Evolutionary conservation across 2,113 vertebrate genomes (phyloP).

Genomic region (Alosa alosa): DNA sequence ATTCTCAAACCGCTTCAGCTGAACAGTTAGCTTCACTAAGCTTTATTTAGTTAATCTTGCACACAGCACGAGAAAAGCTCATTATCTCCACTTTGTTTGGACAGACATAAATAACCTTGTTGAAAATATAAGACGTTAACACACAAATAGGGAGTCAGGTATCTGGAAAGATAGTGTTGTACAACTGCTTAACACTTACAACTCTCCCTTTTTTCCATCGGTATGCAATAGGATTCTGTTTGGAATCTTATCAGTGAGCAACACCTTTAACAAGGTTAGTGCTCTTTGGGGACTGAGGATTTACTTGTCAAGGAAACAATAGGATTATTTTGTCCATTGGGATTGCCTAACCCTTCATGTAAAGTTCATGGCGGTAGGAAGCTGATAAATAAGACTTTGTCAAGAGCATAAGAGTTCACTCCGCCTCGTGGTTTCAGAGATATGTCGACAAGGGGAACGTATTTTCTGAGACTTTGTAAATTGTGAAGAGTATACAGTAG

Average conservation of each 20-base stretch:
- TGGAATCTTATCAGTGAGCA: conserved; percentile 69
- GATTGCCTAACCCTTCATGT: conserved; percentile 51
- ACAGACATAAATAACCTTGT: conserved; percentile 48
- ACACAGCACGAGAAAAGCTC: background rate
- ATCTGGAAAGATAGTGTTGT: conserved; percentile 50
- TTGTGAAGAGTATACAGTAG: background rate
- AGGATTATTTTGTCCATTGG: conserved; percentile 56
- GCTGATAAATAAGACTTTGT: conserved; percentile 56
- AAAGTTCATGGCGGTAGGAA: conserved; percentile 68
- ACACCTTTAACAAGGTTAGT: conserved; percentile 67
- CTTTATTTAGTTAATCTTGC: conserved; percentile 15
- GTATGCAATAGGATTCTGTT: conserved; percentile 44
- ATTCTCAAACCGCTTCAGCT: background rate
- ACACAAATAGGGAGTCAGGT: conserved; percentile 31
- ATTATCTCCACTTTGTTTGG: conserved; percentile 43
- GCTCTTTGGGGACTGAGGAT: conserved; percentile 61
- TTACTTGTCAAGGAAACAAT: conserved; percentile 60
- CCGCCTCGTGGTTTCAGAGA: background rate
- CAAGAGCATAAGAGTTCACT: background rate
- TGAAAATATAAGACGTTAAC: conserved; percentile 21
- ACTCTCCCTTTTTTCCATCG: conserved; percentile 10
- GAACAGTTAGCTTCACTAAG: conserved; percentile 14
- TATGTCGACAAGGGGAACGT: background rate
- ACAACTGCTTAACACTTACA: conserved; percentile 56
- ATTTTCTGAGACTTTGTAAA: background rate